Evolutionary conservation across 2,113 vertebrate genomes (phyloP).

Genomic region (Crotalus tigris): DNA sequence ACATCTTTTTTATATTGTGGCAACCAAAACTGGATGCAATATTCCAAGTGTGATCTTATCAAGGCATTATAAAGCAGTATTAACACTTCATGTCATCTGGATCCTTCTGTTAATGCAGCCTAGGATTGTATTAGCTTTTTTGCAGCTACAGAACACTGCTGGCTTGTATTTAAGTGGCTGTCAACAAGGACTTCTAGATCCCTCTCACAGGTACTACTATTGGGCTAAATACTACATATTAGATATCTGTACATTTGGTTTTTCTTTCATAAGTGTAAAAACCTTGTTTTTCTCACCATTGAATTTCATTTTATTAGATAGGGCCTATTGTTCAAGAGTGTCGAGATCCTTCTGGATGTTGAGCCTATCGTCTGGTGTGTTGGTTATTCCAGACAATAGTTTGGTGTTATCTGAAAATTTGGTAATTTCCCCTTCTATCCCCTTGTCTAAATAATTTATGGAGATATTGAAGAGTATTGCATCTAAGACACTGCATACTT

Average conservation of each 20-base stretch:
- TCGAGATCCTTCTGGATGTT: neutral
- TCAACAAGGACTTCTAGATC: neutral
- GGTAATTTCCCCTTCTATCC: too few species aligned
- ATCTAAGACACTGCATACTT: too few species aligned
- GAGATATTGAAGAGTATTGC: too few species aligned
- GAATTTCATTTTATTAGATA: neutral
- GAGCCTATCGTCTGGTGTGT: neutral
- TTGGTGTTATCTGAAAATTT: too few species aligned
- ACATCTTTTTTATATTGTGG: neutral
- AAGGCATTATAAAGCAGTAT: neutral
- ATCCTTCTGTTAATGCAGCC: neutral
- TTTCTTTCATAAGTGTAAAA: neutral
- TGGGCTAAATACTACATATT: neutral
- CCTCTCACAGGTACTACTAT: neutral
- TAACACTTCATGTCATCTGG: neutral
- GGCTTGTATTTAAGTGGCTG: neutral
- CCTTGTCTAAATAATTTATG: too few species aligned
- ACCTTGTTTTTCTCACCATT: neutral
- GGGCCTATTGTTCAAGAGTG: neutral
- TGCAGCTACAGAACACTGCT: neutral
- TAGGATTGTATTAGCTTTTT: neutral
- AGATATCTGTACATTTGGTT: neutral
- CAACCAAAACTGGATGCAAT: neutral
- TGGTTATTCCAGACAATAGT: too few species aligned
- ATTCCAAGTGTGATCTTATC: neutral